phyloP scores from a whole-genome alignment of 2,888 invertebrate genomes.

The Luperina testacea region DNA sequence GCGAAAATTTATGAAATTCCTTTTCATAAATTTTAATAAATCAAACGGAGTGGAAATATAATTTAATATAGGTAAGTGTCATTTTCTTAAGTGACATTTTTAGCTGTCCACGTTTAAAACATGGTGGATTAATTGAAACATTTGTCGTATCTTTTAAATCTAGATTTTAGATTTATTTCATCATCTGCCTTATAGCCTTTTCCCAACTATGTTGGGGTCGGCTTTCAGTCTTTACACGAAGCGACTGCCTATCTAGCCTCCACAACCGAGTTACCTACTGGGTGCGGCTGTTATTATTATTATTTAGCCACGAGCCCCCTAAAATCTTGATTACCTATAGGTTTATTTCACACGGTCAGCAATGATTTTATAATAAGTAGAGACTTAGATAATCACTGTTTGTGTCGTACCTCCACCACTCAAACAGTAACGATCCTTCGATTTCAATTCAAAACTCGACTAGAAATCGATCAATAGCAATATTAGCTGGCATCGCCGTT shows the following conservation, averaged over 20 bases:
- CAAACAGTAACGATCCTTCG: constrained; percentile 27
- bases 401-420: neutral
- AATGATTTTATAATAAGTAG: constrained; percentile 15
- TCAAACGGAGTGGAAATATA: constrained; percentile 53
- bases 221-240: neutral
- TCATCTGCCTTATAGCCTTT: neutral
- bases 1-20: constrained; percentile 41
- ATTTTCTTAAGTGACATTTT: constrained; percentile 25
- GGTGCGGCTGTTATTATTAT: neutral
- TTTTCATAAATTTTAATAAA: constrained; percentile 52
- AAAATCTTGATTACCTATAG: neutral
- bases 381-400: constrained; percentile 30
- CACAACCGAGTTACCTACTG: neutral
- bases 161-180: constrained; percentile 16
- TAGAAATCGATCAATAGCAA: constrained; percentile 35
- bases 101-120: constrained; percentile 12
- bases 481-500: constrained; percentile 27
- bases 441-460: constrained; percentile 31
- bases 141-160: neutral
- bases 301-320: neutral
- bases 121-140: constrained; percentile 16
- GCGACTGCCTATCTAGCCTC: neutral
- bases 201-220: too few species aligned
- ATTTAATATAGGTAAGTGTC: constrained; percentile 40
- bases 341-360: neutral